These are phyloP conservation scores for Dicentrarchus labrax DNA, from an alignment of 2,113 vertebrate genomes.

Conservation along the genomic window DNA sequence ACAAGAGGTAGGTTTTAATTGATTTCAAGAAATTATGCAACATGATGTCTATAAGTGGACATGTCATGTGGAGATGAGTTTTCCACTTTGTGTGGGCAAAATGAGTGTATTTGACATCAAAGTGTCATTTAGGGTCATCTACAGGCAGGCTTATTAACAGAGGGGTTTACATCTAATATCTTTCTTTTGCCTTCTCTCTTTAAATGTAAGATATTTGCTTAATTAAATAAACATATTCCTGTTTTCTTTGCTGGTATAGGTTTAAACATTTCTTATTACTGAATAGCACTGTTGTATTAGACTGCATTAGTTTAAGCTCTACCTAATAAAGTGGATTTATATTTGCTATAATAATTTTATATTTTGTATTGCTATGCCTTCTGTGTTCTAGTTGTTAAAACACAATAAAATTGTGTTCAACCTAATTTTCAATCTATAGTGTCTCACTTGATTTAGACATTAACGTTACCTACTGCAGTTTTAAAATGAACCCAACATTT, in stretches of 20 bases:
- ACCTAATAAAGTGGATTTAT: too few species aligned
- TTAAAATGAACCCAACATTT: slow-evolving; percentile 13
- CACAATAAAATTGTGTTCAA: too few species aligned
- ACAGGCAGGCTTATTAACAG: background rate
- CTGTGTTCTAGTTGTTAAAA: too few species aligned
- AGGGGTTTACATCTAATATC: too few species aligned
- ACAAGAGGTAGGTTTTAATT: background rate
- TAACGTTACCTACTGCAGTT: background rate
- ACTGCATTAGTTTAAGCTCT: too few species aligned
- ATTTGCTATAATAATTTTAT: too few species aligned
- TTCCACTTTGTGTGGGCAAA: background rate
- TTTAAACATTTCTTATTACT: background rate
- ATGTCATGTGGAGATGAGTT: background rate
- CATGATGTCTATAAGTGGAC: background rate
- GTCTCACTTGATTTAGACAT: background rate
- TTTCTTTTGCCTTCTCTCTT: background rate
- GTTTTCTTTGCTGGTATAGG: background rate
- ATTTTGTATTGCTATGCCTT: too few species aligned
- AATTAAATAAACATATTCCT: background rate
- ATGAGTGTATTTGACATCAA: background rate
- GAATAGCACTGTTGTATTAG: too few species aligned
- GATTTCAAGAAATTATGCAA: background rate
- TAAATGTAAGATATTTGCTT: slow-evolving; percentile 1
- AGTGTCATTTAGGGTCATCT: background rate
- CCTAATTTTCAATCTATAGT: background rate